Base-by-base conservation (phyloP, 37 sponge, comb jelly and placozoan species). In the Tethya wilhelma region DNA sequence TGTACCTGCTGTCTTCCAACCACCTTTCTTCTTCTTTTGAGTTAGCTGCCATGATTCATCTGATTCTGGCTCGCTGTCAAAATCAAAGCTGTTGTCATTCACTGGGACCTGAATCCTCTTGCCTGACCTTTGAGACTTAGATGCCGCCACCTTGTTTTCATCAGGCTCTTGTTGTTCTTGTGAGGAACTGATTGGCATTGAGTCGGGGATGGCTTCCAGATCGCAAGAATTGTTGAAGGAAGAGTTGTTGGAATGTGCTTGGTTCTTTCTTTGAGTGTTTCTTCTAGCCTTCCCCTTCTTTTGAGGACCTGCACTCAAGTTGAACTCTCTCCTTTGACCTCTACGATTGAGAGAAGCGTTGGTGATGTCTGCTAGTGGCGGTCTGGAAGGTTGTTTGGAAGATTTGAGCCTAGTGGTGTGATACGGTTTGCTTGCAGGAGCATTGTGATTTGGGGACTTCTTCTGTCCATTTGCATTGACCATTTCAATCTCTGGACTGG, bases 231-330 rank as follows among this genome's bases (percentile, higher is more conserved):
- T 58, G 56, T 37, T 26, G 22, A 42, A 8, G 39, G 80, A 57
- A n/a, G 64, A 12, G 45, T 44, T 56, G 31, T 56, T 41, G 43
- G 67, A 45, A 44, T 31, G 14, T 4, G 46, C 45, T 25, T 19
- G 1, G 22, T 26, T 34, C 3, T 19, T 19, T 2, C 2, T 2
- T 7, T 72, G 38, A 30, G 25, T 43, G n/a, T 63, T 60, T 14
- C 31, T 63, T 2, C 0, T 39, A n/a, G 4, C 12, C 37, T 63
- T 63, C 25, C 31, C 42, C 30, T 2, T 33, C 23, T 46, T 19
- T 56, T 76, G 58, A 17, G 77, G 64, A 8, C 25, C 63, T 44
- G 32, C 43, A 60, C 77, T 76, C 63, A 76, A 28, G 41, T 76
- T 76, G 44, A 76, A 76, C 25, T 63, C 64, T 42, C 77, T 76